These are phyloP conservation scores for Antigone vipio DNA, from an alignment of 2,113 vertebrate genomes.

Conservation along the genomic window DNA sequence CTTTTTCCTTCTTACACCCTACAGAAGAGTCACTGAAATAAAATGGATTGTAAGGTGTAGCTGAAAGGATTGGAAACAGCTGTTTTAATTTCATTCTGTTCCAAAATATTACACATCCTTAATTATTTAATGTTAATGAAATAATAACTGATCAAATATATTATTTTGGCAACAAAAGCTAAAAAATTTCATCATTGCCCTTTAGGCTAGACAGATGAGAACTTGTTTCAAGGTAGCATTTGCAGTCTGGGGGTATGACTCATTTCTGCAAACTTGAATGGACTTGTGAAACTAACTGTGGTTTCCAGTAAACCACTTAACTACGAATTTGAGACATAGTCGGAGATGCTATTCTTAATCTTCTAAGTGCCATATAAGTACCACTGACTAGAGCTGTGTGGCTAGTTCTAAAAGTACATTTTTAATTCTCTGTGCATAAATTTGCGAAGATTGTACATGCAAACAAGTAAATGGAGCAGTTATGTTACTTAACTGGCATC, in stretches of 20 bases:
- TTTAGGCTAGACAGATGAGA: neutral
- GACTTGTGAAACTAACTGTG: neutral
- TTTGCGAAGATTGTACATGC: neutral
- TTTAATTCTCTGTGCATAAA: neutral
- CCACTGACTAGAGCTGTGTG: neutral
- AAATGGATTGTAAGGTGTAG: neutral
- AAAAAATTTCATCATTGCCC: neutral
- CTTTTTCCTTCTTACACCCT: neutral
- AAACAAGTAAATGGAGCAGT: neutral
- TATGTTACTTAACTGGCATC: neutral
- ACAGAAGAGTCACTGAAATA: neutral
- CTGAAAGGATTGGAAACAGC: neutral
- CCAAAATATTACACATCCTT: neutral
- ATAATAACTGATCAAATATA: neutral
- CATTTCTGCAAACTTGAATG: slow-evolving; percentile 9
- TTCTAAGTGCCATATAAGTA: neutral
- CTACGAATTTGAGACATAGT: neutral
- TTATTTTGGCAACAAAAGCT: neutral
- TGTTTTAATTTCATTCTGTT: neutral
- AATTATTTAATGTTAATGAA: neutral
- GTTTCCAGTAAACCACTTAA: neutral
- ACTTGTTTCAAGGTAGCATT: neutral
- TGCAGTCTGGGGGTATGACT: neutral
- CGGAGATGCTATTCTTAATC: neutral
- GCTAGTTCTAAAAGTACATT: neutral